These are phyloP conservation scores for Drosophila fungiperda DNA, from an alignment of 2,888 invertebrate species.

Conservation along the genomic window DNA sequence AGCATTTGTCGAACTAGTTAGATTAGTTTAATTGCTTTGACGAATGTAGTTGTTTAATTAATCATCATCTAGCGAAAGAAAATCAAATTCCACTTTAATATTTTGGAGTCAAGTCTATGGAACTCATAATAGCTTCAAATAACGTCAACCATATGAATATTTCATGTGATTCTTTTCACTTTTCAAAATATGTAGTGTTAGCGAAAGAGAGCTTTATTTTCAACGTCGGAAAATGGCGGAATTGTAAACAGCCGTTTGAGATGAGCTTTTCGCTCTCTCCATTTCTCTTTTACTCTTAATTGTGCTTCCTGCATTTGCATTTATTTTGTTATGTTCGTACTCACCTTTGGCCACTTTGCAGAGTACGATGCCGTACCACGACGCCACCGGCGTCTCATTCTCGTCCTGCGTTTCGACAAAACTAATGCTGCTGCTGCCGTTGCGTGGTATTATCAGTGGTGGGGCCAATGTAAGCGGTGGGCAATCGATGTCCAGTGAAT, in stretches of 20 bases:
- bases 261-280: constrained; percentile 24
- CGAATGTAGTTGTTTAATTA: constrained; percentile 55
- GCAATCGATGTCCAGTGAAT: constrained; percentile 69
- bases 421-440: constrained; percentile 68
- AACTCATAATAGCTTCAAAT: constrained; percentile 6
- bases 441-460: constrained; percentile 63
- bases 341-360: constrained; percentile 90
- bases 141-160: neutral
- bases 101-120: constrained; percentile 44
- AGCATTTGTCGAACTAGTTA: constrained; percentile 39
- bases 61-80: constrained; percentile 42
- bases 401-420: constrained; percentile 82
- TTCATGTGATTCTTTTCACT: neutral
- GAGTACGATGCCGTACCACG: constrained; percentile 89
- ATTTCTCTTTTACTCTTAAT: neutral
- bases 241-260: neutral
- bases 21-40: constrained; percentile 71
- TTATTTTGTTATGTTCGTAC: constrained; percentile 32
- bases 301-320: neutral
- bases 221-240: neutral
- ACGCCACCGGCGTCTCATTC: constrained; percentile 82
- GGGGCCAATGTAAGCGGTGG: constrained; percentile 53
- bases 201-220: neutral
- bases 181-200: neutral
- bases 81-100: constrained; percentile 27